Evolutionary conservation across 2,888 invertebrate species (phyloP), one percentile per base, ranked within the genome.

Genomic region (Agrotis ipsilon): DNA sequence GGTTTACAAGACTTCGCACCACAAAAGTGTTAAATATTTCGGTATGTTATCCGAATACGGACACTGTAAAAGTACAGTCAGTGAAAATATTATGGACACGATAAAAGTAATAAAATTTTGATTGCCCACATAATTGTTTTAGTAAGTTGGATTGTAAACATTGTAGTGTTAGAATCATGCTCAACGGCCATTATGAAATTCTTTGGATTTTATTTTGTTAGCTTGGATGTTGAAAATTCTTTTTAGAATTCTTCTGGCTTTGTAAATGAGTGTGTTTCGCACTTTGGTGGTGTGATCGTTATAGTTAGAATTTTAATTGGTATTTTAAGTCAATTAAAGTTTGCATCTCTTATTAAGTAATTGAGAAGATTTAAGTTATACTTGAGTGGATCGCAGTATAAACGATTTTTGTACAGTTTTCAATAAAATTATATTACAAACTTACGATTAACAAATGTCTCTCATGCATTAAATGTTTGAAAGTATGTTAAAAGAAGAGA

Each of bases 41-140:
- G n/a, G 57, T 64, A 63, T 43, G 3, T 58, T 49, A 58, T 62
- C 76, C n/a, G 78, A 86, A 85, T 86, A 84, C 51, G 80, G 74
- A 54, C 74, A 52, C 58, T 68, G 60, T 61, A 72, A 68, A 75
- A 68, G 79, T 83, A 85, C 79, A 69, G 76, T 82, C 78, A 52
- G 82, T 72, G 55, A 74, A 78, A 84, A 80, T 71, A 80, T 75
- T 71, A 77, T 62, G 39, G 72, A 68, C 55, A 69, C 75, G 67
- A 82, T 82, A 74, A 81, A 72, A 71, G 65, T 73, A 74, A 78
- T 83, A 83, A 85, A 81, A 75, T 68, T 67, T 83, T 81, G 72
- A 84, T 85, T 85, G 75, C 83, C 46, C 64, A 57, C 70, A 74
- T 85, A 83, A 85, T 85, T 85, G 81, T 77, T 83, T 84, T 76